Conservation (phyloP, 1,140 invertebrate species). For the Neoseiulus cucumeris region DNA sequence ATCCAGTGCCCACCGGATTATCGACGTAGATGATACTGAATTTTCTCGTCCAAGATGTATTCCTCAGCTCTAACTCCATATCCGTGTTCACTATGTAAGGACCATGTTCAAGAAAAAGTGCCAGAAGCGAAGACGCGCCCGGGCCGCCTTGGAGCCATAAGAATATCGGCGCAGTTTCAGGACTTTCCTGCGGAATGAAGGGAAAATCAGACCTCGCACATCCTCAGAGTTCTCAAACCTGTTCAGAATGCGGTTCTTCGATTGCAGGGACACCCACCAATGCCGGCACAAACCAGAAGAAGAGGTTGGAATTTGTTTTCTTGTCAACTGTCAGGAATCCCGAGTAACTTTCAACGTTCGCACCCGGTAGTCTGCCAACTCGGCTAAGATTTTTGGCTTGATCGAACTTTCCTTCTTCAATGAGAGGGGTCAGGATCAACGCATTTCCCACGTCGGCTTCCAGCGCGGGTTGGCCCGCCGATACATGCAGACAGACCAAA, state of each 20-base stretch:
- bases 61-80: no score
- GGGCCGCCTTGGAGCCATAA: constrained; percentile 70
- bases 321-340: constrained; percentile 20
- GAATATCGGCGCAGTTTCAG: constrained; percentile 39
- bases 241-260: no score
- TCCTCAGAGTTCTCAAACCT: no score
- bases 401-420: neutral
- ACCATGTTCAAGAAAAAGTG: constrained; percentile 61
- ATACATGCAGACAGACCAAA: no score
- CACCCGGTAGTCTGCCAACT: neutral
- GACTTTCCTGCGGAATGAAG: constrained; percentile 10
- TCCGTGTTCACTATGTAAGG: constrained; percentile 39
- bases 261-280: no score
- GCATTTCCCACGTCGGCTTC: no score
- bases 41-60: constrained; percentile 33
- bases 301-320: constrained; percentile 18
- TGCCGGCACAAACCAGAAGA: constrained; percentile 21
- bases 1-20: constrained; percentile 54
- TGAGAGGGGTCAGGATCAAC: neutral
- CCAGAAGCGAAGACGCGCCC: constrained; percentile 53
- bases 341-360: constrained; percentile 14
- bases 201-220: neutral
- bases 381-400: neutral
- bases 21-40: constrained; percentile 63
- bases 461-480: no score